A percentile compares a stretch with the other conserved stretches of the same genome.
These are phyloP conservation scores for Amblyornis subalaris DNA, from an alignment of 2,113 vertebrate species.

Conservation along the genomic window DNA sequence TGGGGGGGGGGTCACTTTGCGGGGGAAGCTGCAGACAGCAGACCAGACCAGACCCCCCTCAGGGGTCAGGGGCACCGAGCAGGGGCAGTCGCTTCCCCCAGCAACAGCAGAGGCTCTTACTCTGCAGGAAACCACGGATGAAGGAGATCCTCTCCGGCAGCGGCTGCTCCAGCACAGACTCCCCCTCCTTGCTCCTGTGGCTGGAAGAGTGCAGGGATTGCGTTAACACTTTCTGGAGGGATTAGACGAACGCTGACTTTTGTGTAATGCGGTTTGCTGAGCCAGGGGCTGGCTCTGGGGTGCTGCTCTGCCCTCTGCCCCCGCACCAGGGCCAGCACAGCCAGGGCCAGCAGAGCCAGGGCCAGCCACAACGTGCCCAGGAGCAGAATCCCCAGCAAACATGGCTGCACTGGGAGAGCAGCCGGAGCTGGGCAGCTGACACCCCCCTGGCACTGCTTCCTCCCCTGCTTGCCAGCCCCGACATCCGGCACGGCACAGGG, in stretches of 20 bases:
- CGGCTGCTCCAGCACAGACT: slow-evolving; percentile 36
- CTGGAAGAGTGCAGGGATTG: slow-evolving; percentile 46
- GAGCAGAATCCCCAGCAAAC: neutral
- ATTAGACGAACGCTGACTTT: rapidly evolving
- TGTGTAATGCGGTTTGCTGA: rapidly evolving
- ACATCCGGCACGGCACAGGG: neutral
- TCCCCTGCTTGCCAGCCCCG: neutral
- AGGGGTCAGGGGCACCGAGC: neutral
- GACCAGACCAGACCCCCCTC: neutral
- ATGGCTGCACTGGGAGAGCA: neutral
- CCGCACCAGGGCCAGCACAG: neutral
- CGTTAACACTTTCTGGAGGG: neutral
- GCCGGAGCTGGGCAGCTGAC: neutral
- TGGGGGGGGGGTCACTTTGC: rapidly evolving
- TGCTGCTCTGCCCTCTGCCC: rapidly evolving
- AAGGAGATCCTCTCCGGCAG: slow-evolving; percentile 69
- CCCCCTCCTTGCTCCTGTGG: slow-evolving; percentile 69
- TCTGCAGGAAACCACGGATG: slow-evolving; percentile 77
- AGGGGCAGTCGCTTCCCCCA: neutral
- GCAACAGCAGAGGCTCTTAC: slow-evolving; percentile 64
- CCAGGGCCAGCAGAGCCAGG: neutral
- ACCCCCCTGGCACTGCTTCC: neutral
- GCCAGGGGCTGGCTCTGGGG: neutral
- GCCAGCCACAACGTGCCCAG: rapidly evolving
- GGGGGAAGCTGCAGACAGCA: neutral